Evolutionary conservation across 2,888 invertebrate species (phyloP).

Genomic region (Caradrina kadenii): DNA sequence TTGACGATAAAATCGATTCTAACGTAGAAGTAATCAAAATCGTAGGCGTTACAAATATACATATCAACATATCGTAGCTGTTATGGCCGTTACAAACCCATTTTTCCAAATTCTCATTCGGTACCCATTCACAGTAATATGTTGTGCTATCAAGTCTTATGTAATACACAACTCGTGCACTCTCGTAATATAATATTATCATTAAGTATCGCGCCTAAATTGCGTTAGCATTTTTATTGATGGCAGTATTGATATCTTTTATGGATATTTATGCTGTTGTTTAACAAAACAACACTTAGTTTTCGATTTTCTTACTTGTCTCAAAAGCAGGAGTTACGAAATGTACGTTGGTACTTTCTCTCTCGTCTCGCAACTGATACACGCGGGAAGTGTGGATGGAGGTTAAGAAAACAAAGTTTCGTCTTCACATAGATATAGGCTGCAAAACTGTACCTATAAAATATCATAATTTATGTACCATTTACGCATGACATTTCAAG

Average conservation of each 20-base stretch:
- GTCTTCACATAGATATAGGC: slow-evolving; percentile 75
- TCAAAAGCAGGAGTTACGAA: slow-evolving; percentile 82
- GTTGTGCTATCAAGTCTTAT: slow-evolving; percentile 50
- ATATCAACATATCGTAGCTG: slow-evolving; percentile 28
- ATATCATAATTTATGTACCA: slow-evolving; percentile 62
- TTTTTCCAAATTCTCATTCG: slow-evolving; percentile 49
- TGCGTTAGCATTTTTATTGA: slow-evolving; percentile 61
- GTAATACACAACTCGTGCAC: slow-evolving; percentile 50
- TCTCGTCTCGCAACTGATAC: slow-evolving; percentile 84
- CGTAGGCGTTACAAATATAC: slow-evolving; percentile 44
- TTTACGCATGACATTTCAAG: slow-evolving; percentile 57
- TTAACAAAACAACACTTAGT: slow-evolving; percentile 64
- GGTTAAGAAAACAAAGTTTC: slow-evolving; percentile 88
- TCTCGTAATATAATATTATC: slow-evolving; percentile 54
- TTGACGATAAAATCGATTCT: slow-evolving; percentile 21
- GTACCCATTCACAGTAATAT: slow-evolving; percentile 52
- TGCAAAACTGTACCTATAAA: slow-evolving; percentile 70
- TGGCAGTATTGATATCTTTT: slow-evolving; percentile 61
- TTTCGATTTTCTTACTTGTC: slow-evolving; percentile 80
- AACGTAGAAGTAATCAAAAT: slow-evolving; percentile 29
- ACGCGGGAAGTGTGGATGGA: slow-evolving; percentile 80
- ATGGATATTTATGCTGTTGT: slow-evolving; percentile 58
- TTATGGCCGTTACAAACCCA: slow-evolving; percentile 44
- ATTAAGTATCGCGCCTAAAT: slow-evolving; percentile 55
- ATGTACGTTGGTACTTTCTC: slow-evolving; percentile 83